These are phyloP conservation scores for Laothoe populi DNA, from an alignment of 2,888 invertebrate species.

Conservation along the genomic window DNA sequence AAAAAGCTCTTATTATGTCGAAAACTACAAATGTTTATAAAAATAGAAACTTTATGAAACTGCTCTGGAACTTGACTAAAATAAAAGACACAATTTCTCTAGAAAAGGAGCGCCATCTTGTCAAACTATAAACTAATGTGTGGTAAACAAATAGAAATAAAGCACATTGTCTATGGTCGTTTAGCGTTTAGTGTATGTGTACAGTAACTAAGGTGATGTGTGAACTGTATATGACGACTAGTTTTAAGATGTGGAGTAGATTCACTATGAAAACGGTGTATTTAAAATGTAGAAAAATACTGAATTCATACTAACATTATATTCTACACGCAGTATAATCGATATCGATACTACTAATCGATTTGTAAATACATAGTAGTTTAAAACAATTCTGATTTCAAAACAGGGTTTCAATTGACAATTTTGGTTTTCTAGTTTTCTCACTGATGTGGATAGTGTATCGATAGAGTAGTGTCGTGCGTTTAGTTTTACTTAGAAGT, in stretches of 20 bases:
- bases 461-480: not conserved
- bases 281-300: conserved; percentile 28
- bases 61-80: not conserved
- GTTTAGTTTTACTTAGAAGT: conserved; percentile 49
- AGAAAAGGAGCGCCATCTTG: conserved; percentile 52
- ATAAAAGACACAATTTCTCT: not conserved
- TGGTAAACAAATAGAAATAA: conserved; percentile 38
- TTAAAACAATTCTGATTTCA: conserved; percentile 17
- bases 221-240: conserved; percentile 40
- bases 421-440: not conserved
- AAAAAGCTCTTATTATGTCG: not conserved
- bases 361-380: conserved; percentile 23
- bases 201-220: conserved; percentile 48
- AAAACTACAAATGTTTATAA: not conserved
- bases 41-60: not conserved
- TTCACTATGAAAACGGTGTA: conserved; percentile 24
- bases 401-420: conserved; percentile 21
- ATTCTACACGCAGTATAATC: not conserved
- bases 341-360: not conserved
- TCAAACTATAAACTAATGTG: conserved; percentile 33
- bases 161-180: conserved; percentile 49
- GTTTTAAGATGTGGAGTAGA: conserved; percentile 35
- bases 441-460: conserved; percentile 21
- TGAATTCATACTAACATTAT: conserved; percentile 36
- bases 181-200: conserved; percentile 45